These are phyloP conservation scores for Macrotus californicus DNA, from an alignment of 2,113 vertebrate species.

Conservation along the genomic window DNA sequence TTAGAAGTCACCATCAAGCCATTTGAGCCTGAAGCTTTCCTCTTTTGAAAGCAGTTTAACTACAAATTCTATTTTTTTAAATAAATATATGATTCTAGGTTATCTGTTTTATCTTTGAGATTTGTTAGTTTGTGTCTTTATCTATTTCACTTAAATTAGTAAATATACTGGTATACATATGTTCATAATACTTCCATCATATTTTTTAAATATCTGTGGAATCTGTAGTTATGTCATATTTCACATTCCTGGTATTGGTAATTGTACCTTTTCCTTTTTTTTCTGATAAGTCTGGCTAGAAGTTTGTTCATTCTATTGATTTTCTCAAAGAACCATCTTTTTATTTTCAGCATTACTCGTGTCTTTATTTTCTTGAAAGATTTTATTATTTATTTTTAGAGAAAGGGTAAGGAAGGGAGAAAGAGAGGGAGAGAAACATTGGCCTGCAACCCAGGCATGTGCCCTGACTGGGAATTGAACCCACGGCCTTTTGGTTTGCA, in stretches of 20 bases:
- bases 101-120: background rate
- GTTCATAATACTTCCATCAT: background rate
- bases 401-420: no score
- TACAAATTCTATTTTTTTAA: background rate
- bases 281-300: background rate
- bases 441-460: no score
- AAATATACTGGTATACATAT: background rate
- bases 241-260: background rate
- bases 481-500: no score
- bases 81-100: background rate
- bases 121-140: background rate
- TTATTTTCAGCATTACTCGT: background rate
- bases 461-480: no score
- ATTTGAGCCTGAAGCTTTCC: background rate
- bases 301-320: background rate
- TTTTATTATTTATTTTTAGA: no score
- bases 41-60: background rate
- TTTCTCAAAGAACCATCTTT: background rate
- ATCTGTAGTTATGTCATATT: background rate
- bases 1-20: background rate
- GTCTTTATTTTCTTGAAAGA: background rate
- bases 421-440: no score
- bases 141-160: background rate
- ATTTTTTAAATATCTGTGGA: background rate
- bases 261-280: background rate